Percentiles rank a stretch among this genome's conserved stretches.
These are phyloP conservation scores for Acronicta aceris DNA, from an alignment of 2,888 invertebrate species.

Conservation along the genomic window DNA sequence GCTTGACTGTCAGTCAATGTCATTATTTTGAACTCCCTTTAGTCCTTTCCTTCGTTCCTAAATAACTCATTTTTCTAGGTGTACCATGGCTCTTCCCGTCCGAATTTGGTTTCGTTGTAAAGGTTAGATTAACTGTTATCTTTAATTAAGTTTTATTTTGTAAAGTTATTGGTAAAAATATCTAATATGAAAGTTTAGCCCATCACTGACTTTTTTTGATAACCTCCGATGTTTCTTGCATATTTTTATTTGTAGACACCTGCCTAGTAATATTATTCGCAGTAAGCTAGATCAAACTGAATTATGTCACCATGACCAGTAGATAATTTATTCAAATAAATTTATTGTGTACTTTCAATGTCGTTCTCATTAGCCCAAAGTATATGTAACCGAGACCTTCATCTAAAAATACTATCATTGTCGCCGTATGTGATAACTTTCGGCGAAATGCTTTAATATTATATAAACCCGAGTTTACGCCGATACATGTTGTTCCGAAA, in stretches of 20 bases:
- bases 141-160: constrained; percentile 1
- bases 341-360: constrained; percentile 65
- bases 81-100: constrained; percentile 89
- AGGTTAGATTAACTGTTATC: constrained; percentile 76
- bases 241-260: constrained; percentile 54
- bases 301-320: constrained; percentile 23
- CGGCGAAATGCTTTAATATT: constrained; percentile 41
- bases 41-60: constrained; percentile 52
- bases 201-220: constrained; percentile 33
- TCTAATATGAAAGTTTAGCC: constrained; percentile 16
- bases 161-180: constrained; percentile 6
- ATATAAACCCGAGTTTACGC: constrained; percentile 33
- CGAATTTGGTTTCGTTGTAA: constrained; percentile 89
- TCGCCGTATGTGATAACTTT: constrained; percentile 59
- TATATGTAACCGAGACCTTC: constrained; percentile 82
- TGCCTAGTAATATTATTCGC: constrained; percentile 15
- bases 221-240: constrained; percentile 66
- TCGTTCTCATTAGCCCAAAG: constrained; percentile 69
- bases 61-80: constrained; percentile 49
- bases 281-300: constrained; percentile 18
- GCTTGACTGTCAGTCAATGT: constrained; percentile 80
- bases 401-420: constrained; percentile 80
- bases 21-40: constrained; percentile 65
- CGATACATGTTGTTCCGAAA: neutral
- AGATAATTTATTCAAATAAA: constrained; percentile 34